phyloP scores from a whole-genome alignment of 2,113 vertebrate genomes.

The Semicossyphus pulcher region DNA sequence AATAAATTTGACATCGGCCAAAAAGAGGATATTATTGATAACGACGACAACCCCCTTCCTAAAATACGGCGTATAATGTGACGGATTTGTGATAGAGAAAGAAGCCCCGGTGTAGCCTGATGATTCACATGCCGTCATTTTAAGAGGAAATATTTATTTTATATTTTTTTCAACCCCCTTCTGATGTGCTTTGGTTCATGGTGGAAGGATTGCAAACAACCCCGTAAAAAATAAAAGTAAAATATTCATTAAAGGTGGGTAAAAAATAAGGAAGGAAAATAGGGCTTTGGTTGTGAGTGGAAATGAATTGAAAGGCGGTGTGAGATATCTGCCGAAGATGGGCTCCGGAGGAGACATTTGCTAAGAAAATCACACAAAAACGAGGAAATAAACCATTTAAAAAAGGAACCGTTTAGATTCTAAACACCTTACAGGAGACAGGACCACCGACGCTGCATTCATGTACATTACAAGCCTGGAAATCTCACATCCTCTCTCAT shows the following conservation, averaged over 20 bases:
- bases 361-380: slow-evolving; percentile 38
- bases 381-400: background rate
- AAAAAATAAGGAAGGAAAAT: slow-evolving; percentile 16
- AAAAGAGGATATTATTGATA: slow-evolving; percentile 65
- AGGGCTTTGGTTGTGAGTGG: slow-evolving; percentile 50
- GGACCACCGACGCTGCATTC: slow-evolving; percentile 54
- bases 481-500: slow-evolving; percentile 55
- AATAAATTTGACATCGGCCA: slow-evolving; percentile 60
- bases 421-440: slow-evolving; percentile 50
- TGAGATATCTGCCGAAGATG: slow-evolving; percentile 69
- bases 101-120: slow-evolving; percentile 63
- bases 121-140: slow-evolving; percentile 83
- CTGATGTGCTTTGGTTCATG: slow-evolving; percentile 46
- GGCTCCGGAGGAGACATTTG: slow-evolving; percentile 73
- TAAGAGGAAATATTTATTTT: slow-evolving; percentile 78
- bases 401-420: slow-evolving; percentile 21
- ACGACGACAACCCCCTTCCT: slow-evolving; percentile 22
- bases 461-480: slow-evolving; percentile 62
- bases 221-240: background rate
- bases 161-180: slow-evolving; percentile 33
- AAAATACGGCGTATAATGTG: slow-evolving; percentile 58
- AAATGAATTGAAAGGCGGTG: slow-evolving; percentile 72
- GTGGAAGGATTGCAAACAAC: slow-evolving; percentile 36
- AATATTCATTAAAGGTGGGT: slow-evolving; percentile 10
- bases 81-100: slow-evolving; percentile 61